Evolutionary conservation across 2,888 invertebrate genomes (phyloP), one percentile per base, ranked within the genome.

Genomic region (Drosophila hawaiiensis): DNA sequence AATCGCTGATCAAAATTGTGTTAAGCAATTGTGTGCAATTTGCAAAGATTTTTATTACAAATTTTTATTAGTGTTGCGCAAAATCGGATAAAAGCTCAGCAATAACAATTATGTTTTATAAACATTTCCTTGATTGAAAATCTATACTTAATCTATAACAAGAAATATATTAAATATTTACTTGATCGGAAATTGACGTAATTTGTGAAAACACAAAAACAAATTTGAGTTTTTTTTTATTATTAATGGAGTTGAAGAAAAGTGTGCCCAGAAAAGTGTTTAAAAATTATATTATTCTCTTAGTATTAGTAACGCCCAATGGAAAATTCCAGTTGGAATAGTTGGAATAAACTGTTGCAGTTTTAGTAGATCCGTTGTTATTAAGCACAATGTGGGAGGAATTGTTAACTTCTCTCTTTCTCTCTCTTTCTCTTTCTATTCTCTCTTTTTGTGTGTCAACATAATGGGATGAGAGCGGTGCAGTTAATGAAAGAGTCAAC

Each of bases 401-500:
- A 29, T 4, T 43, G 28, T 33, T n/a, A 33, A 33, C 14, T 9
- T 33, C 37, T 35, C 29, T n/a, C 52, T 28, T 0, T 50, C 41
- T 55, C 47, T 16, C 41, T 37, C 33, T 33, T 52, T 61, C 59
- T 56, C 50, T 41, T 47, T 53, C 33, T 50, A 49, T 35, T n/a
- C 35, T 50, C 37, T 29, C n/a, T 35, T 47, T 71, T 37, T 14
- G 50, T 29, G 43, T 76, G 66, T 76, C 68, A 63, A 33, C 76
- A 78, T 82, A 78, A 87, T 69, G 73, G 76, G 79, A 87, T 78
- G 82, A 66, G 60, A 65, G 58, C 59, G 68, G 67, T 60, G 82
- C 68, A 82, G 78, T 86, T 89, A 89, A 84, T 89, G 84, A 78
- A 84, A 87, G 80, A 78, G 79, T 76, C 81, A 68, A 66, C 77